Evolutionary conservation across 2,888 invertebrate genomes (phyloP), one percentile per base, ranked within the genome.

Genomic region (Mesopsocus fuscifrons): DNA sequence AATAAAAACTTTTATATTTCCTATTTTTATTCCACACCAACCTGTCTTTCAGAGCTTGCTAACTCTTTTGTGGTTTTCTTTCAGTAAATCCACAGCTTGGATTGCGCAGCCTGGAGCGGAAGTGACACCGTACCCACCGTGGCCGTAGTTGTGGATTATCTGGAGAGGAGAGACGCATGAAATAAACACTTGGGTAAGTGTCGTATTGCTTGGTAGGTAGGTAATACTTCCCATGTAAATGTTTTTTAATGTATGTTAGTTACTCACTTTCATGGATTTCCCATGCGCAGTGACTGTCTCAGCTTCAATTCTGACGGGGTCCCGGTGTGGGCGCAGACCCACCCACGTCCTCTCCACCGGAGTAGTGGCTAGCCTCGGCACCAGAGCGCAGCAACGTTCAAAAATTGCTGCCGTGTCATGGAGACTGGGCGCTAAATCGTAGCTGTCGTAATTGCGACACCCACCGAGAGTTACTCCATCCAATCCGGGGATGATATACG

Each of bases 71-170:
- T 20, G 21, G 20, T 5, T 54, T 49, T 82, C 71, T 41, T 67
- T 62, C 0, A 77, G 76, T 15, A 83, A 61, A 42, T 70, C 56
- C 1, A 84, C 74, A 1, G 88, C 85, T 53, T 85, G 68, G 45
- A 73, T 65, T 0, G 82, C 75, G 0, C 89, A 88, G 6, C 92
- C 92, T 21, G 92, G 92, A 3, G 87, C 81, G 30, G 85, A 74
- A 46, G 82, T 81, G 1, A 94, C 80, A 1, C 94, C 94, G 57
- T 91, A 89, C 0, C 89, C 91, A 1, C 92, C 91, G 57, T 94
- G 94, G 0, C 94, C 94, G 57, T 94, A 94, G 60, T 92, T 88
- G 58, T 95, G 94, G 4, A 94, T 77, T 23, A 92, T 67, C 66
- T 74, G 68, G n/a, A n/a, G n/a, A n/a, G n/a, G n/a, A n/a, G n/a